Evolutionary conservation across 2,113 vertebrate genomes (phyloP).

Genomic region (mouse (Mus musculus)): GRCm39 chr11:111070501-111071000

Average conservation of each 20-base stretch:
- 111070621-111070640: neutral
- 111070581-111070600: neutral
- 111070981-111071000: neutral
- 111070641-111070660: neutral
- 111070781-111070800: neutral
- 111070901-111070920: neutral
- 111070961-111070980: neutral
- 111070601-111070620: neutral
- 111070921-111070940: neutral
- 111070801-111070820: neutral
- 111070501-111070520: neutral
- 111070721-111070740: neutral
- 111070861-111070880: neutral
- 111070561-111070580: too few species aligned
- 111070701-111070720: neutral
- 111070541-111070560: neutral
- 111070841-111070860: neutral
- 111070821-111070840: neutral
- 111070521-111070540: neutral
- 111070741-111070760: neutral
- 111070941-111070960: neutral
- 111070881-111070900: neutral
- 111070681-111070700: neutral
- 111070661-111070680: neutral
- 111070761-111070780: neutral